Conservation (phyloP, 2,797 vertebrate genomes). For the Parotocinclus haroldoi region DNA sequence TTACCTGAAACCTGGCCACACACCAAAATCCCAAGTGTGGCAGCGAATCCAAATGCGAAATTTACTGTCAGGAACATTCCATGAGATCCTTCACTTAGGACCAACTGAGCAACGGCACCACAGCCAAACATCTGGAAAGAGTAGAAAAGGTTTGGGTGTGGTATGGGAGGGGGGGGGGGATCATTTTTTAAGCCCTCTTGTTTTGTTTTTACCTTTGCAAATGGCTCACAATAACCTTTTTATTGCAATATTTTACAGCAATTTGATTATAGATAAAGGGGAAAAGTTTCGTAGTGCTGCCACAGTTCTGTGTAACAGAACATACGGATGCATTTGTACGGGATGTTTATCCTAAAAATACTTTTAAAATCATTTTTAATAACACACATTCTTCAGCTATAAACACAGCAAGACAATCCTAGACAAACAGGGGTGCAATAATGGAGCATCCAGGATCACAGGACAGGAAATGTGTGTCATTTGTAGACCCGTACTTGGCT, state of each 20-base stretch:
- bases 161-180: too few species aligned
- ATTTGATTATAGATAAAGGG: too few species aligned
- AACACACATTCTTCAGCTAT: background rate
- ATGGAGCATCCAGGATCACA: background rate
- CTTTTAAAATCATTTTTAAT: background rate
- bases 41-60: constrained; percentile 80
- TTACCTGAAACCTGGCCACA: constrained; percentile 81
- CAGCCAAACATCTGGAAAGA: constrained; percentile 75
- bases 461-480: constrained; percentile 21
- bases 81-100: constrained; percentile 75
- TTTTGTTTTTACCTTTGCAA: too few species aligned
- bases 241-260: too few species aligned
- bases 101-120: constrained; percentile 74
- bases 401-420: background rate
- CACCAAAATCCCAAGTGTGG: constrained; percentile 72
- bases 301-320: too few species aligned
- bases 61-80: constrained; percentile 81
- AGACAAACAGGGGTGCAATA: too few species aligned
- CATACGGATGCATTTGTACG: background rate
- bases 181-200: too few species aligned
- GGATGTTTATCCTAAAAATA: background rate
- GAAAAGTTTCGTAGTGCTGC: too few species aligned
- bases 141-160: too few species aligned
- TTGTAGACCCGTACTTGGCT: constrained; percentile 9
- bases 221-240: too few species aligned